Base-by-base conservation (phyloP, 1,140 invertebrate genomes). In the Zeugodacus cucurbitae region DNA sequence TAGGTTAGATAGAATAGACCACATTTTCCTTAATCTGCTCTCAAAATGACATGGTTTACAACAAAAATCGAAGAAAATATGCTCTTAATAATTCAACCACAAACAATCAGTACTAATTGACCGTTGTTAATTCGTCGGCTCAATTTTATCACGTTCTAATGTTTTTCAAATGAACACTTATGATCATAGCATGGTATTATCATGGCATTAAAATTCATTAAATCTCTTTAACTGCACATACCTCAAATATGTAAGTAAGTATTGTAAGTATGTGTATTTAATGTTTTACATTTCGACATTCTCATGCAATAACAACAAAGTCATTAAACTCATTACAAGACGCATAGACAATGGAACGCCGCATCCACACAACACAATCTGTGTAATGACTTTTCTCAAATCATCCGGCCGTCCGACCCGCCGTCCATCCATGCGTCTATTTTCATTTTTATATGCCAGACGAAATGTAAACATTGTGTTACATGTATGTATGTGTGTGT, bases 371-470 rank as follows among this genome's bases (percentile, higher is more conserved):
- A 22, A 4, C 22, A 74, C 70, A 74, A 74, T 26, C 74, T 44
- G 14, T 78, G n/a, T 41, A 78, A 41, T 44, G 70, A n/a, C 64
- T 67, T 67, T 37, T 74, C 67, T 74, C 67, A 74, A 17, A 74
- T 22, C n/a, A 67, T 6, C 32, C 58, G 58, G n/a, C 58, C 58
- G n/a, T 26, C 22, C 3, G n/a, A n/a, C n/a, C 58, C 11, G n/a
- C 34, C 67, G 8, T 4, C 11, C 14, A 4, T 67, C 8, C 20
- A 74, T 20, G 64, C 22, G 22, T 54, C 58, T 41, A 78, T 82
- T 82, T 82, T 82, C 74, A 82, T 82, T 70, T 64, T 48, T 82
- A 82, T 82, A 82, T 82, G 41, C 74, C 74, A 82, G 74, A 82
- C 74, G 11, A 82, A 82, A 82, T 82, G 74, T 82, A 82, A 82